Percentiles rank a stretch among this genome's conserved stretches.
These are phyloP conservation scores for Phaenicophaeus curvirostris DNA, from an alignment of 2,797 vertebrate species.

Conservation along the genomic window DNA sequence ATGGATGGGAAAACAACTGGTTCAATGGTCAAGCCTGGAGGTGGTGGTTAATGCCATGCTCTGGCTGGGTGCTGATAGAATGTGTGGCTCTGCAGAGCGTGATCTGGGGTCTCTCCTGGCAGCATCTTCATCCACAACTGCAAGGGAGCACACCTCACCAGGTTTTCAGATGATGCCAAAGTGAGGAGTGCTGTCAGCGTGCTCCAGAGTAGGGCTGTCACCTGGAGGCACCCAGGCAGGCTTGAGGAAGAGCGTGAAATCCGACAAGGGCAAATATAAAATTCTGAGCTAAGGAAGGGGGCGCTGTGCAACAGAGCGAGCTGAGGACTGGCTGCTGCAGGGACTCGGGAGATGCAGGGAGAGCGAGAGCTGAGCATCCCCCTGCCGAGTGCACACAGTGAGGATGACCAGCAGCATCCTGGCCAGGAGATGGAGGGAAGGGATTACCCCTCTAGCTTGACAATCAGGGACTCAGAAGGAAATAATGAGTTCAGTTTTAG, in stretches of 20 bases:
- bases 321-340: not conserved
- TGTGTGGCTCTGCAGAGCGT: rapidly evolving
- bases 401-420: not conserved
- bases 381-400: rapidly evolving
- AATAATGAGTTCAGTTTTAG: not conserved
- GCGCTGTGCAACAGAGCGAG: rapidly evolving
- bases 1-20: not conserved
- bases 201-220: not conserved
- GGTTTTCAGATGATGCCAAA: not conserved
- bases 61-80: not conserved
- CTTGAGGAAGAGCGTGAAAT: not conserved
- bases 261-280: not conserved
- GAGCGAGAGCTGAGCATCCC: not conserved
- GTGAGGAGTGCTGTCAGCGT: too few species aligned
- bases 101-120: not conserved
- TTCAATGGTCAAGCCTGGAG: not conserved
- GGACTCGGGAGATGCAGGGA: rapidly evolving
- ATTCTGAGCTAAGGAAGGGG: not conserved
- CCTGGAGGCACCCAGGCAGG: rapidly evolving
- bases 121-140: not conserved
- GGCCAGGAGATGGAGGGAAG: not conserved
- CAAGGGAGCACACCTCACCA: rapidly evolving
- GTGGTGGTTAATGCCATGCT: rapidly evolving
- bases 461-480: rapidly evolving
- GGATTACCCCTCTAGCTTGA: not conserved